Evolutionary conservation across 2,113 vertebrate species (phyloP), one percentile per base, ranked within the genome.

Genomic region (Peromyscus californicus): DNA sequence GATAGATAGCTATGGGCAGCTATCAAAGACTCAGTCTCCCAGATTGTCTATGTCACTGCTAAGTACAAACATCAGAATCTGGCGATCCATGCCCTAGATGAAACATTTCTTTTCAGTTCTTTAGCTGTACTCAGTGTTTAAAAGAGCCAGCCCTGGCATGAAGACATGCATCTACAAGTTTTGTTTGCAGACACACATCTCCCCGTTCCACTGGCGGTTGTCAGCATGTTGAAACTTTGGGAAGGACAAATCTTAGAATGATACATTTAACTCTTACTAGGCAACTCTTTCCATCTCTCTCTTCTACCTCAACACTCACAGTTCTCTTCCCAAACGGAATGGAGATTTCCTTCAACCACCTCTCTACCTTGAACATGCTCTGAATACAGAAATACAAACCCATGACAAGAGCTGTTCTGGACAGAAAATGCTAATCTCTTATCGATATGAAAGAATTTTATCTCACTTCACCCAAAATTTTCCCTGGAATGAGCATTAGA

Each of bases 131-230:
- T 94, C 89, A 96, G 90, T 51, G 74, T 79, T 94, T 87, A 57
- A 92, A 95, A 79, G 86, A 95, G 84, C 75, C 84, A 93, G 33
- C 33, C n/a, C 57, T 96, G 93, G 90, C 88, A 97, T 7, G 79
- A 97, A 97, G 92, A 88, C 96, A 96, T 93, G 96, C 79, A 87
- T 72, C 61, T 93, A 97, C 96, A 97, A 45, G 90, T 85, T 88
- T 87, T 97, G 75, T 90, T 97, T 97, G 82, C 57, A 94, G 76
- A 94, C 24, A 95, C 42, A 97, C 33, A 95, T 87, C 93, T 48
- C 51, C 59, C 15, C 31, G 82, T 67, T 91, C 90, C 88, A 88
- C 15, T 88, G 93, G 92, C 69, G 97, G 70, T 69, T 95, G 78
- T 94, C 63, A 92, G 79, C 29, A 42, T 95, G 93, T 89, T 92